These are phyloP conservation scores for Linyphia triangularis DNA, from an alignment of 2,888 invertebrate species.

Conservation along the genomic window DNA sequence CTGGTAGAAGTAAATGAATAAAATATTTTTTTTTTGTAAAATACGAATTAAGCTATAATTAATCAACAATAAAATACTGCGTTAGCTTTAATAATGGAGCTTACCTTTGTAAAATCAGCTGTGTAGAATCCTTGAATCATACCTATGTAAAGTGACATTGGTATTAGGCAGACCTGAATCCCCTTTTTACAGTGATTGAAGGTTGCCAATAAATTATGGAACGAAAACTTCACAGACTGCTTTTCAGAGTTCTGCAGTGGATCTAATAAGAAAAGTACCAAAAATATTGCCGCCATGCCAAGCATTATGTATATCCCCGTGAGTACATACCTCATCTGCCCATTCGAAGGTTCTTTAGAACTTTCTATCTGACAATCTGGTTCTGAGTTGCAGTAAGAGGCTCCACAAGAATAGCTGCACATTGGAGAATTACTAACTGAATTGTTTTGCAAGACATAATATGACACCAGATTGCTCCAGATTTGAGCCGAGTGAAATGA, in stretches of 20 bases:
- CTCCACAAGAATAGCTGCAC: constrained; percentile 40
- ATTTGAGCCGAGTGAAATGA: constrained; percentile 98
- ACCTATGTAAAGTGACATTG: constrained; percentile 97
- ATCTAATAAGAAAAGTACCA: constrained; percentile 93
- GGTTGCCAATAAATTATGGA: constrained; percentile 88
- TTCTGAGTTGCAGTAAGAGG: constrained; percentile 46
- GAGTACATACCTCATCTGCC: constrained; percentile 92
- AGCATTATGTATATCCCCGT: constrained; percentile 93
- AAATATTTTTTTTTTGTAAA: no score
- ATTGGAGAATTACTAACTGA: no score
- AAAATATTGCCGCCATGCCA: constrained; percentile 89
- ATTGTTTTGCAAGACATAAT: constrained; percentile 80
- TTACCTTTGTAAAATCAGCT: constrained; percentile 83
- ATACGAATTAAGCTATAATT: no score
- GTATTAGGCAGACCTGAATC: constrained; percentile 94
- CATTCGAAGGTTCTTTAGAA: constrained; percentile 89
- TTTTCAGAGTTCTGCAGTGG: constrained; percentile 84
- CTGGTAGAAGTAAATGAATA: no score
- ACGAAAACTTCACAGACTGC: background rate
- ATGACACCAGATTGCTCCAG: constrained; percentile 97
- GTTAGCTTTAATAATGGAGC: no score
- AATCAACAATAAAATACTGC: no score
- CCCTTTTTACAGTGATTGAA: constrained; percentile 93
- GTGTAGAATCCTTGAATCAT: constrained; percentile 98
- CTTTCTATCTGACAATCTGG: constrained; percentile 80